These are phyloP conservation scores for Bombus consobrinus DNA, from an alignment of 1,140 invertebrate species.

Conservation along the genomic window DNA sequence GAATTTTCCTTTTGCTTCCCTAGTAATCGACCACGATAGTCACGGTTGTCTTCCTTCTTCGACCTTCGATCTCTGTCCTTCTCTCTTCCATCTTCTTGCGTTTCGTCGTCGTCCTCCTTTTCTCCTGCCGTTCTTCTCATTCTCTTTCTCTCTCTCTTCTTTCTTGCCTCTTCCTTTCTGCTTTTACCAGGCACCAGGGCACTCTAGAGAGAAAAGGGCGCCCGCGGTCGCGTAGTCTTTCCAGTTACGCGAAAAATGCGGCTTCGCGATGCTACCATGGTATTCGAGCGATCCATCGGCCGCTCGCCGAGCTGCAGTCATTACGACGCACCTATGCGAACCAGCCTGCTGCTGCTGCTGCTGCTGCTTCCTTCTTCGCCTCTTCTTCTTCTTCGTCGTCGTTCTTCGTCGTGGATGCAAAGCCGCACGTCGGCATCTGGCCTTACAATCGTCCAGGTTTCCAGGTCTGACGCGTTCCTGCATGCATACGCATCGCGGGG, in stretches of 20 bases:
- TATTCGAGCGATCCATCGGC: slow-evolving; percentile 66
- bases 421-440: slow-evolving; percentile 41
- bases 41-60: slow-evolving; percentile 56
- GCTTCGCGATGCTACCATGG: slow-evolving; percentile 75
- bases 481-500: not conserved
- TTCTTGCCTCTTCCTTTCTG: slow-evolving; percentile 3
- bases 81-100: not conserved
- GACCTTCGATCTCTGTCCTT: slow-evolving; percentile 53
- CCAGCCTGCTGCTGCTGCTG: not conserved
- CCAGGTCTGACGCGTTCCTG: slow-evolving; percentile 32
- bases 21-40: slow-evolving; percentile 48
- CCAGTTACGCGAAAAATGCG: slow-evolving; percentile 76
- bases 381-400: not conserved
- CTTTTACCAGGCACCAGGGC: slow-evolving; percentile 34
- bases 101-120: slow-evolving; percentile 21
- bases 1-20: slow-evolving; percentile 59
- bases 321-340: slow-evolving; percentile 64
- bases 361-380: not conserved
- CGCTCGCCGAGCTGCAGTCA: slow-evolving; percentile 60
- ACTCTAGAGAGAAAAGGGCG: slow-evolving; percentile 41
- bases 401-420: not conserved
- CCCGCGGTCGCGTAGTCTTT: slow-evolving; percentile 60
- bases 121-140: not conserved
- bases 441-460: slow-evolving; percentile 41
- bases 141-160: not conserved